Percentiles rank a stretch among this genome's conserved stretches.
phyloP scores from a whole-genome alignment of 1,140 invertebrate genomes.

The Bombus impatiens region DNA sequence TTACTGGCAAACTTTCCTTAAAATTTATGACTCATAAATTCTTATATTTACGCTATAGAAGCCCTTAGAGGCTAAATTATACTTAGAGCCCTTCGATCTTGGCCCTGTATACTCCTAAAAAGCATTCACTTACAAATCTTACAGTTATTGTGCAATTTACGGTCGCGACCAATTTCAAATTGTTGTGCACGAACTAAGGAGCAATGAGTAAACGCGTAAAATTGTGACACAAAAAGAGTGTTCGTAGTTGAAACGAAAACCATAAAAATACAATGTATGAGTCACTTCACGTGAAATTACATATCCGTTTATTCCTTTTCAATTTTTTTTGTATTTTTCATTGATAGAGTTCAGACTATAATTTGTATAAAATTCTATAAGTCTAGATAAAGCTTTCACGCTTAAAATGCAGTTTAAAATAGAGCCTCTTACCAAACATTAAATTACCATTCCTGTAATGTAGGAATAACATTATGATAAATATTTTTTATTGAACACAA shows the following conservation, averaged over 20 bases:
- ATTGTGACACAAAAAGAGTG: neutral
- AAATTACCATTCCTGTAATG: neutral
- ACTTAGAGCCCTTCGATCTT: conserved; percentile 35
- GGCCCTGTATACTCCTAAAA: neutral
- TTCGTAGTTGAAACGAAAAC: neutral
- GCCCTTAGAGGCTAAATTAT: neutral
- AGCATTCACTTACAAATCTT: conserved; percentile 23
- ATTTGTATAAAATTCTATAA: neutral
- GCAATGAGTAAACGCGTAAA: neutral
- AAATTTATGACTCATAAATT: neutral
- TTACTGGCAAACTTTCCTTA: neutral
- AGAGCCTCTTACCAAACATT: neutral
- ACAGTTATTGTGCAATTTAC: conserved; percentile 31
- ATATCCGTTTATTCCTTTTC: no score
- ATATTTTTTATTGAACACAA: neutral
- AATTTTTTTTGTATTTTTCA: neutral
- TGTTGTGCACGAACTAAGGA: neutral
- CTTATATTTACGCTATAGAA: neutral
- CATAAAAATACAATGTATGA: neutral
- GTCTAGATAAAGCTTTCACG: neutral
- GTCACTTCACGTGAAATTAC: conserved; percentile 8
- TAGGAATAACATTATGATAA: no score
- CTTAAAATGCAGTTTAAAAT: neutral
- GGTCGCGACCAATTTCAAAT: neutral
- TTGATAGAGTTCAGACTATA: no score